Base-by-base conservation (phyloP, 2,888 invertebrate genomes). In the Enoplolaimus lenunculus region DNA sequence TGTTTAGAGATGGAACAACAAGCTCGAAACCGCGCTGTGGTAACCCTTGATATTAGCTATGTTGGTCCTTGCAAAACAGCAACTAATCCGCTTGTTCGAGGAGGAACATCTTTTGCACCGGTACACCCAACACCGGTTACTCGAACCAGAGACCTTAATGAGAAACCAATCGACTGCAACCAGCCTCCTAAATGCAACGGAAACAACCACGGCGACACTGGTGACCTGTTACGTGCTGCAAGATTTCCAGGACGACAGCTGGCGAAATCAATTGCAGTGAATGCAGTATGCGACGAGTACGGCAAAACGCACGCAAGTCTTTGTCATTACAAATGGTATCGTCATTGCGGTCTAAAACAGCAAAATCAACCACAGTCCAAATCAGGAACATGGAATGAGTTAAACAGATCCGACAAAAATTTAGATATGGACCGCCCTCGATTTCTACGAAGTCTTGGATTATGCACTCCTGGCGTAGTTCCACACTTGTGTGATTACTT, bases 1-100 rank as follows among this genome's bases (percentile, higher is more conserved):
- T 66, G 67, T 34, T 21, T 45, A 21, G n/a, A n/a, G n/a, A n/a
- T n/a, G n/a, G 64, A 62, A 7, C 64, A 30, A 62, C 33, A n/a
- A 34, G n/a, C n/a, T 33, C 67, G 31, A 66, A 34, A 66, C 30
- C 45, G 45, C 7, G 45, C 45, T 21, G 45, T 45, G 21, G 45
- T 45, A 21, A 45, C 21, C 7, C 45, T 45, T 13, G 7, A 7
- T 13, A 45, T 45, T 13, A 21, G 7, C 21, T 13, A 45, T 45
- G 45, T 45, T 21, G 45, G 45, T 21, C 7, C 7, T 13, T 45
- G 45, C 45, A 45, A 45, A 45, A 45, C 21, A 13, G 45, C 45
- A 13, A 45, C 45, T 45, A n/a, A n/a, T n/a, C n/a, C n/a, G n/a
- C n/a, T n/a, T n/a, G n/a, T n/a, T n/a, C n/a, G n/a, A n/a, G n/a